Percentiles rank a stretch among this genome's conserved stretches.
Conservation (phyloP, 2,113 vertebrate species). For the Euleptes europaea region DNA sequence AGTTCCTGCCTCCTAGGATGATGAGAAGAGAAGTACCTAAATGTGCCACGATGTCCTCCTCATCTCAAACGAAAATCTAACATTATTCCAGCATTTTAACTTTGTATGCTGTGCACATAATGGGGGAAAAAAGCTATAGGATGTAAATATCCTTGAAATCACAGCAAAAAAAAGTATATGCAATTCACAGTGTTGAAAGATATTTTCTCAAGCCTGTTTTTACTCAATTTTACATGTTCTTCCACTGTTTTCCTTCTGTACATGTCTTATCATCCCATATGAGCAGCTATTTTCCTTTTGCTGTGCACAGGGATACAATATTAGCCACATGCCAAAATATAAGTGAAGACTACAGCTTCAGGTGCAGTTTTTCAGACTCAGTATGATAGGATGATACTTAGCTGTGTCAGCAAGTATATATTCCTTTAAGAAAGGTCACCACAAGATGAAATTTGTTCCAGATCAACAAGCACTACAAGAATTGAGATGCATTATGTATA, state of each 20-base stretch:
- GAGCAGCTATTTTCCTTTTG: background rate
- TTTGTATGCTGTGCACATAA: background rate
- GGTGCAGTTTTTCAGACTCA: slow-evolving; percentile 29
- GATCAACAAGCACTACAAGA: slow-evolving; percentile 52
- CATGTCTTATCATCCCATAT: background rate
- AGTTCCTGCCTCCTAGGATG: too few relatives aligned
- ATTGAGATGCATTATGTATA: slow-evolving; percentile 60
- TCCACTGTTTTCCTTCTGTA: slow-evolving; percentile 5
- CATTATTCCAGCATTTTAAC: background rate
- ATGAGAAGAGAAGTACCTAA: too few relatives aligned
- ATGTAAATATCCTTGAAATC: background rate
- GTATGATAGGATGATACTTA: slow-evolving; percentile 32
- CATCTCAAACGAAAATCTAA: background rate
- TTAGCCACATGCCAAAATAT: slow-evolving; percentile 28
- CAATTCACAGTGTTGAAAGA: background rate
- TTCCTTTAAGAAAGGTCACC: slow-evolving; percentile 53
- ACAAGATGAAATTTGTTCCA: slow-evolving; percentile 62
- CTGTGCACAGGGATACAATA: slow-evolving; percentile 5
- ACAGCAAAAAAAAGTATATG: background rate
- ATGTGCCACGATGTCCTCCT: too few relatives aligned
- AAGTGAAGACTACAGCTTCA: background rate
- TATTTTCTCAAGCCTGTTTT: background rate
- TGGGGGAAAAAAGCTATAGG: background rate
- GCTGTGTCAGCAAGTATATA: slow-evolving; percentile 45
- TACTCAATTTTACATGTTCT: slow-evolving; percentile 1